These are phyloP conservation scores for Zosterops hypoxanthus DNA, from an alignment of 2,113 vertebrate genomes.

Conservation along the genomic window DNA sequence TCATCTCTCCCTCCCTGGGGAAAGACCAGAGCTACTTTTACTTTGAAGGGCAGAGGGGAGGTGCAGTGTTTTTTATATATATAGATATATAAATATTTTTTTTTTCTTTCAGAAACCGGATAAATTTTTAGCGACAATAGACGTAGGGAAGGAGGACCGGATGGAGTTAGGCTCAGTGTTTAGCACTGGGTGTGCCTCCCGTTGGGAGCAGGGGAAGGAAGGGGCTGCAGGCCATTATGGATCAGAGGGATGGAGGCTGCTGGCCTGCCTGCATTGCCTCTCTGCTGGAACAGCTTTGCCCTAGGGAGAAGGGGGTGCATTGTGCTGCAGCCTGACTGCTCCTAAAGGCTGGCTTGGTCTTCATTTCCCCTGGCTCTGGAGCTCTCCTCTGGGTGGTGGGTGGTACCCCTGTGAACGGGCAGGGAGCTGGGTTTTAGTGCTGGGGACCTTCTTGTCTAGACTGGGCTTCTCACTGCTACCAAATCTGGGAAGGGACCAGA, in stretches of 20 bases:
- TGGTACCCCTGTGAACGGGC: neutral
- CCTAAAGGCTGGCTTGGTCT: neutral
- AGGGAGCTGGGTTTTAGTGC: neutral
- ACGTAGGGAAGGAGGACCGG: constrained; percentile 3
- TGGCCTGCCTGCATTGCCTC: neutral
- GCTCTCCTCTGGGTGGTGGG: neutral
- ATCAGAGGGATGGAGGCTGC: neutral
- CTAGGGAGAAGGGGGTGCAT: fast-evolving
- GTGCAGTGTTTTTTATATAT: neutral
- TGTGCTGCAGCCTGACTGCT: neutral
- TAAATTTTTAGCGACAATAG: neutral
- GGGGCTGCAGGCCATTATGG: neutral
- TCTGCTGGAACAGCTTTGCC: neutral
- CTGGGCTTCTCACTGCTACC: neutral
- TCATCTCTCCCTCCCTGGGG: neutral
- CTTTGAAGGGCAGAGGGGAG: neutral
- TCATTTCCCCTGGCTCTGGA: neutral
- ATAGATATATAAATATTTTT: neutral
- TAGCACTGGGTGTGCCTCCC: constrained; percentile 38
- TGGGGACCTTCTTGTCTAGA: neutral
- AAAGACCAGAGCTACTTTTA: neutral
- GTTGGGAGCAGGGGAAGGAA: constrained; percentile 7
- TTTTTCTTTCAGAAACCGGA: neutral
- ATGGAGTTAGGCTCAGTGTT: constrained; percentile 23
- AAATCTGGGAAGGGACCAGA: neutral